Evolutionary conservation across 2,888 invertebrate genomes (phyloP), one percentile per base, ranked within the genome.

Genomic region (Drosophila quasianomalipes): DNA sequence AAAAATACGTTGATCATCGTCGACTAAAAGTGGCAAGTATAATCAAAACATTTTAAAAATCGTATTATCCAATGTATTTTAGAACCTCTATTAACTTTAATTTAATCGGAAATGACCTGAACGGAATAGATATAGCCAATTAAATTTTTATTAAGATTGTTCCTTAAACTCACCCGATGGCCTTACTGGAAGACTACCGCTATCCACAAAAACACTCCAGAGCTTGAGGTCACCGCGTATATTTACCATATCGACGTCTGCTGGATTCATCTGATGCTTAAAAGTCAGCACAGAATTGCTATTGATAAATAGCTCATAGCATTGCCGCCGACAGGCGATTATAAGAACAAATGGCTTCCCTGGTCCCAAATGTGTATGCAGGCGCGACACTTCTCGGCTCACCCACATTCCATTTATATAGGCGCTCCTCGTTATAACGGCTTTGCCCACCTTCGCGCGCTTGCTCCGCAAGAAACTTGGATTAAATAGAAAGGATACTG

Each of bases 171-270:
- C 49, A 76, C 79, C 41, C 16, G 12, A 4, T 47, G n/a, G 12
- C 14, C 2, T 7, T 0, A 10, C 9, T 3, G 63, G 41, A n/a
- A 51, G 7, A 19, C 28, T 49, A n/a, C 33, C 16, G n/a, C n/a
- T 65, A n/a, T 75, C 83, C 14, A 85, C 30, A 1, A 61, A 57
- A 9, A 91, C 83, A 44, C 84, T 78, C 74, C 94, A 92, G 0
- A 97, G 94, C 59, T 95, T 94, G 9, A 97, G 93, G 90, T 97
- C 97, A 0, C 97, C 97, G 52, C 95, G 94, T 67, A 97, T 94
- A 67, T 95, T 94, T 19, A 97, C 86, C 0, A 95, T 95, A 71
- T 95, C 95, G 37, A 96, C 95, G 1, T 94, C 94, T 0, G 94
- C 93, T 0, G 95, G 94, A 41, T 95, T 93, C 26, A 94, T 93